Conservation (phyloP, 2,888 invertebrate species). For the Pocota personata region DNA sequence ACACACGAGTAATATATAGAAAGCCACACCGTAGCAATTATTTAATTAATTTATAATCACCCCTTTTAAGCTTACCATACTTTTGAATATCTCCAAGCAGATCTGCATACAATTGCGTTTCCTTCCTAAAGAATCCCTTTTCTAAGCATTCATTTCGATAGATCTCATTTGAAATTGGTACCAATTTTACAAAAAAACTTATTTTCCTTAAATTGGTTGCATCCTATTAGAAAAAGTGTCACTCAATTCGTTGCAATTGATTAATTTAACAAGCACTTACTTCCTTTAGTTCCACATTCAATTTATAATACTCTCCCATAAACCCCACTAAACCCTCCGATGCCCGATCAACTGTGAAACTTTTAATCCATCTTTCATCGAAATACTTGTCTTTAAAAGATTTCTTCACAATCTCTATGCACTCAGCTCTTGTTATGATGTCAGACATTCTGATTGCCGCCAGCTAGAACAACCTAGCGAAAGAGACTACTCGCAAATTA, state of each 20-base stretch:
- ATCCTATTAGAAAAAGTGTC: neutral
- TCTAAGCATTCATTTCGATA: constrained; percentile 77
- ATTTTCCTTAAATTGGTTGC: constrained; percentile 18
- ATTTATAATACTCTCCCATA: constrained; percentile 80
- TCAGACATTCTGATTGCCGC: constrained; percentile 6
- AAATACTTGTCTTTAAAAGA: constrained; percentile 67
- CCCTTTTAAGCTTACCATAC: constrained; percentile 75
- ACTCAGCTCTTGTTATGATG: constrained; percentile 73
- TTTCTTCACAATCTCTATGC: constrained; percentile 75
- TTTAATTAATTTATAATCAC: too few species aligned
- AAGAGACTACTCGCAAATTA: constrained; percentile 14
- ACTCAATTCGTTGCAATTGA: neutral
- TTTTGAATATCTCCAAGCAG: constrained; percentile 78
- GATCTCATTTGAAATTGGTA: constrained; percentile 77
- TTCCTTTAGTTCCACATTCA: constrained; percentile 69
- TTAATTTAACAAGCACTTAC: neutral
- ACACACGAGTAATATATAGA: too few species aligned
- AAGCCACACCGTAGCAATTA: too few species aligned
- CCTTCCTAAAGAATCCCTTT: constrained; percentile 79
- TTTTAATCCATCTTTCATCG: constrained; percentile 64
- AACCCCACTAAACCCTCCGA: constrained; percentile 78
- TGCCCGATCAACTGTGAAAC: constrained; percentile 73
- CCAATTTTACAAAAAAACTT: constrained; percentile 78
- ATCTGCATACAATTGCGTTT: constrained; percentile 76
- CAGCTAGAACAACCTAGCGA: neutral